Evolutionary conservation across 1,140 invertebrate species (phyloP).

Genomic region (Drosophila obscura): DNA sequence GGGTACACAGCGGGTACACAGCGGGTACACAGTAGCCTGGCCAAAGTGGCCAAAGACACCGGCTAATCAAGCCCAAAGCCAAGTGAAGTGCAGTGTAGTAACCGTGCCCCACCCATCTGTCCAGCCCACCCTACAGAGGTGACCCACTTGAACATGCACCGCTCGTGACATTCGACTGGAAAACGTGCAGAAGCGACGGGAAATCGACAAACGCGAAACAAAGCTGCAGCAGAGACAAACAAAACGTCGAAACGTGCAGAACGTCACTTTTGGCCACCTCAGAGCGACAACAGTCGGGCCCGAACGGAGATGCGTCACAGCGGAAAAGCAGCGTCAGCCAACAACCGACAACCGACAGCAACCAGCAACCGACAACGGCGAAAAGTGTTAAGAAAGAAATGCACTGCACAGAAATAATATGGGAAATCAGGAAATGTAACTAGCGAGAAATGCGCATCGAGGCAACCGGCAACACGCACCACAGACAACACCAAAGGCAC

Average conservation of each 20-base stretch:
- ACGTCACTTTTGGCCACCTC: conserved; percentile 55
- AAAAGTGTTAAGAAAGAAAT: conserved; percentile 49
- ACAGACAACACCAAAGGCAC: conserved; percentile 7
- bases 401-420: conserved; percentile 26
- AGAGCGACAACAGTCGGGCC: conserved; percentile 9
- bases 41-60: conserved; percentile 42
- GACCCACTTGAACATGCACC: conserved; percentile 77
- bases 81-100: background rate
- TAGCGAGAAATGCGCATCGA: conserved; percentile 60
- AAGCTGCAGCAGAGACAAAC: conserved; percentile 44
- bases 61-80: conserved; percentile 45
- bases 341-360: background rate
- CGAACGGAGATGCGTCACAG: conserved; percentile 63
- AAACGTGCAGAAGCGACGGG: conserved; percentile 70
- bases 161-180: conserved; percentile 77
- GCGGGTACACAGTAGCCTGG: conserved; percentile 15
- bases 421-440: conserved; percentile 70
- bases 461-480: conserved; percentile 54
- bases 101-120: conserved; percentile 16
- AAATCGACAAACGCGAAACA: conserved; percentile 64
- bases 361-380: conserved; percentile 1
- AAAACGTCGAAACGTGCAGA: conserved; percentile 67
- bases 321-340: conserved; percentile 40
- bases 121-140: conserved; percentile 16
- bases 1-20: conserved; percentile 11